Conservation (phyloP, 2,113 vertebrate genomes). For the Indri indri region DNA sequence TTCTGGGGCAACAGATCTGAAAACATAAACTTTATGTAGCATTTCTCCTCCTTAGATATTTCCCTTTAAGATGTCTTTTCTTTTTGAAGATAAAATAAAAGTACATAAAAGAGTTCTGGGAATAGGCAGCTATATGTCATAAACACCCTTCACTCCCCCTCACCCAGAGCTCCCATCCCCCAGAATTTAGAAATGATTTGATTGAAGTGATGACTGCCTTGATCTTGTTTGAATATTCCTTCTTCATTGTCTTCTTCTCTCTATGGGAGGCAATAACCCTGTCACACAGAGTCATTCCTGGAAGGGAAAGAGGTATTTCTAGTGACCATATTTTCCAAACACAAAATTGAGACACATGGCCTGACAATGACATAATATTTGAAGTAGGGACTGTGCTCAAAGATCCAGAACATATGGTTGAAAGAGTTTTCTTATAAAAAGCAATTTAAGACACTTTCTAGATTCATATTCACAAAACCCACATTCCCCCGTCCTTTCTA, state of each 20-base stretch:
- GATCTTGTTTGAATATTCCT: conserved; percentile 62
- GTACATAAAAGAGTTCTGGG: conserved; percentile 73
- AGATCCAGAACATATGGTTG: conserved; percentile 75
- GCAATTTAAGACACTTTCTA: conserved; percentile 50
- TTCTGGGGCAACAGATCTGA: conserved; percentile 72
- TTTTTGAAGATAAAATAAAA: conserved; percentile 77
- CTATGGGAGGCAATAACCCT: conserved; percentile 36
- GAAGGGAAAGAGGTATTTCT: conserved; percentile 66
- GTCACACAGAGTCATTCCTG: conserved; percentile 27
- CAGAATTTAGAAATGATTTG: conserved; percentile 70
- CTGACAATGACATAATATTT: conserved; percentile 74
- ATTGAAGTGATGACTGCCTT: conserved; percentile 67
- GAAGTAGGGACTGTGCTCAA: conserved; percentile 62
- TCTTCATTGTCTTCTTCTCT: conserved; percentile 50
- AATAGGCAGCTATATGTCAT: conserved; percentile 66
- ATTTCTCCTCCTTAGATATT: conserved; percentile 70
- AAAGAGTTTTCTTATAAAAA: conserved; percentile 70
- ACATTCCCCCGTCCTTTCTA: conserved; percentile 18
- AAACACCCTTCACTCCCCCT: conserved; percentile 59
- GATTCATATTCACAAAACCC: conserved; percentile 42
- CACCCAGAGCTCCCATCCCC: not conserved
- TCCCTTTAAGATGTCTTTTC: conserved; percentile 71
- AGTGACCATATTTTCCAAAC: conserved; percentile 70
- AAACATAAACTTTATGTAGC: conserved; percentile 76
- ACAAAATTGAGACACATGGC: conserved; percentile 73